Conservation (phyloP, 2,888 invertebrate genomes). For the Napeogenes inachia region DNA sequence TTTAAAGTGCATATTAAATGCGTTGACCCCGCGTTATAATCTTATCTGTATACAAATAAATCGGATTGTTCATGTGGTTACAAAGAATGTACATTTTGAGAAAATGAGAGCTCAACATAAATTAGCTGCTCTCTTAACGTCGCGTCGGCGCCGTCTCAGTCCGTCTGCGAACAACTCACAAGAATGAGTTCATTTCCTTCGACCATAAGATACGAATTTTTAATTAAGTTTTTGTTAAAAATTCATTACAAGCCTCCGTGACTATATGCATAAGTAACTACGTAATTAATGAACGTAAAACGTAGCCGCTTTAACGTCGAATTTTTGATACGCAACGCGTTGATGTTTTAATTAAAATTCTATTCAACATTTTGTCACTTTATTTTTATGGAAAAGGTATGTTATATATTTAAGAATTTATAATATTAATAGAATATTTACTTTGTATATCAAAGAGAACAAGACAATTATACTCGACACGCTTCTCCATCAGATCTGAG, state of each 20-base stretch:
- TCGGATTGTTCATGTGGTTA: not conserved
- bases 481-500: constrained; percentile 2
- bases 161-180: constrained; percentile 68
- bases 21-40: too few species aligned
- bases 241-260: constrained; percentile 67
- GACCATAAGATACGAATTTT: constrained; percentile 74
- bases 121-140: constrained; percentile 62
- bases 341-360: constrained; percentile 33
- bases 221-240: constrained; percentile 78
- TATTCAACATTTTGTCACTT: constrained; percentile 10
- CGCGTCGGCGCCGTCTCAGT: constrained; percentile 68
- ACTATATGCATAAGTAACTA: constrained; percentile 66
- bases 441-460: not conserved
- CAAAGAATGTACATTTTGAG: constrained; percentile 23
- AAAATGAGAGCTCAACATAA: constrained; percentile 43
- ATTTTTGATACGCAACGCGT: constrained; percentile 52
- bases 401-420: too few species aligned
- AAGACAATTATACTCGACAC: constrained; percentile 7
- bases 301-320: constrained; percentile 48
- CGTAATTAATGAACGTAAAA: constrained; percentile 67
- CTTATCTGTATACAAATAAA: constrained; percentile 14
- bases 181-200: constrained; percentile 78
- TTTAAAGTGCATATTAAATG: too few species aligned
- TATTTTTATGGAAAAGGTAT: not conserved
- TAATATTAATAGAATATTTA: too few species aligned